phyloP scores from a whole-genome alignment of 23 tunicate species.

The Halocynthia aurantium region DNA sequence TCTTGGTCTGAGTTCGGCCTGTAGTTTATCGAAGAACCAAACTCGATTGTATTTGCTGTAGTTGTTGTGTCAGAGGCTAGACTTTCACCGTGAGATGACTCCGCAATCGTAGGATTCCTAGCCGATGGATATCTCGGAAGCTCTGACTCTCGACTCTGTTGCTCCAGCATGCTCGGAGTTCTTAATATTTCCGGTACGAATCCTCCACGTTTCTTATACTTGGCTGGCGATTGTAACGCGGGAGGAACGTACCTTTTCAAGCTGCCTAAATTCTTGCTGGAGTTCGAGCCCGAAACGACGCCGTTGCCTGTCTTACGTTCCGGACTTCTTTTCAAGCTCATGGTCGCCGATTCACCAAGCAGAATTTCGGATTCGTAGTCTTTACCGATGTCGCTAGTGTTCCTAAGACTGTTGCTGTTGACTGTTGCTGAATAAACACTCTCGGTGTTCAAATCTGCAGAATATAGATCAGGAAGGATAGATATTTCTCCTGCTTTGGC shows the following conservation, averaged over 20 bases:
- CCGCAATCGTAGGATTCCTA: not conserved
- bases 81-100: not conserved
- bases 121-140: not conserved
- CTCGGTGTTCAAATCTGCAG: not conserved
- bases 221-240: conserved; percentile 12
- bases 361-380: conserved; percentile 18
- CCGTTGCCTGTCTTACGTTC: not conserved
- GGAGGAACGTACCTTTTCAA: not conserved
- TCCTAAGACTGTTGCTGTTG: not conserved
- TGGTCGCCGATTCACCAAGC: conserved; percentile 20
- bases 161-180: conserved; percentile 15
- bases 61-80: conserved; percentile 2
- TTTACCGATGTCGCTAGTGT: conserved; percentile 1
- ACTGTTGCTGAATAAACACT: not conserved
- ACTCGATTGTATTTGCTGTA: conserved; percentile 11
- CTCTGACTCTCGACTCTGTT: not conserved
- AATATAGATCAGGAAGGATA: not conserved
- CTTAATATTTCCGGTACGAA: conserved; percentile 46
- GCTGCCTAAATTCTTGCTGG: not conserved
- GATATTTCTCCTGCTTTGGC: not conserved
- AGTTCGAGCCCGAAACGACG: not conserved
- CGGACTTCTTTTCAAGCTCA: conserved; percentile 21
- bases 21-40: not conserved
- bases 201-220: conserved; percentile 35
- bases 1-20: too few species aligned